Percentiles rank a stretch among this genome's conserved stretches.
Conservation (phyloP, 1,140 invertebrate species). For the Latrodectus geometricus region DNA sequence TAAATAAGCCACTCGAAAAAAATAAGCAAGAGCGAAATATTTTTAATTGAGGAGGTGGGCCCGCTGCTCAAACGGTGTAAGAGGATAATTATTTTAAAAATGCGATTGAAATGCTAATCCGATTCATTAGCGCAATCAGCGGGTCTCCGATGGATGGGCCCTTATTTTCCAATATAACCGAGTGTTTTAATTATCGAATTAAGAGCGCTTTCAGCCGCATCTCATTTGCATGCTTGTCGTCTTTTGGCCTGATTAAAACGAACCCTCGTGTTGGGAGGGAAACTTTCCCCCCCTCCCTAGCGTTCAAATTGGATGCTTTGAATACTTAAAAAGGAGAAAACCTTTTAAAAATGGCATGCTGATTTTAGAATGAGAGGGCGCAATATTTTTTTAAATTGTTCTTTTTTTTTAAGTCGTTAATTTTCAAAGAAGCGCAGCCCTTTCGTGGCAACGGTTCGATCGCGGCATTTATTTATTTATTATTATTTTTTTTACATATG, state of each 20-base stretch:
- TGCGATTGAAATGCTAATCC: constrained; percentile 49
- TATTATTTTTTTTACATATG: neutral
- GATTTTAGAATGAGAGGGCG: constrained; percentile 1
- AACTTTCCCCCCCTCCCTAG: constrained; percentile 23
- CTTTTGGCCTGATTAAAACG: constrained; percentile 42
- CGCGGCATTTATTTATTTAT: constrained; percentile 6
- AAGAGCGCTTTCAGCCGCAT: constrained; percentile 24
- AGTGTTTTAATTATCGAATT: constrained; percentile 57
- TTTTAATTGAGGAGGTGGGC: constrained; percentile 47
- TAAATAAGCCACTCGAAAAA: neutral
- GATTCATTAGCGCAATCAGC: constrained; percentile 53
- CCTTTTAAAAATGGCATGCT: constrained; percentile 18
- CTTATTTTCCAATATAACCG: constrained; percentile 54
- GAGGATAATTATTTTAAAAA: constrained; percentile 55
- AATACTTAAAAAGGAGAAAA: constrained; percentile 32
- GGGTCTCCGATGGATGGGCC: constrained; percentile 31
- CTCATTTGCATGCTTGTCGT: constrained; percentile 42
- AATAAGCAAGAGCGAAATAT: constrained; percentile 6
- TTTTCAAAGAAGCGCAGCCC: constrained; percentile 10
- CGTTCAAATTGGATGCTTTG: constrained; percentile 31
- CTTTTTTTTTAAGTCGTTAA: constrained; percentile 24
- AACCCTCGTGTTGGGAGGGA: neutral
- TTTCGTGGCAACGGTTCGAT: constrained; percentile 8
- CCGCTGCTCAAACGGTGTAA: constrained; percentile 34
- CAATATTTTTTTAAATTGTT: constrained; percentile 3